phyloP scores from a whole-genome alignment of 2,888 invertebrate species.

The Xestia sexstrigata region DNA sequence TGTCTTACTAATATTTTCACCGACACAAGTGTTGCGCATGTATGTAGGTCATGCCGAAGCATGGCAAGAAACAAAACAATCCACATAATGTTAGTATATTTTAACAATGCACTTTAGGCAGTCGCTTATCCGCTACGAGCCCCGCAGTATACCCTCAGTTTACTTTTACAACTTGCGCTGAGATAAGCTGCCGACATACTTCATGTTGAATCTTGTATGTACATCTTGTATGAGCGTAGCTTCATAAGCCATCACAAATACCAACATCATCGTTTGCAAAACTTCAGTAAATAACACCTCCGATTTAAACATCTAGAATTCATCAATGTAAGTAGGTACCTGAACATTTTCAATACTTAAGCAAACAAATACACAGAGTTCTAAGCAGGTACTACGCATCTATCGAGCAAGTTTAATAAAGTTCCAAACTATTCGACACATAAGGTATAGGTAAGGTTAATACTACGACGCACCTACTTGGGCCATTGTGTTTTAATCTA shows the following conservation, averaged over 20 bases:
- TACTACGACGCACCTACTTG: constrained; percentile 68
- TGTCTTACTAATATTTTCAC: not conserved
- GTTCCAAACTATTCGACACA: constrained; percentile 54
- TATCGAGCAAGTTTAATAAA: constrained; percentile 54
- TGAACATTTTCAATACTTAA: constrained; percentile 13
- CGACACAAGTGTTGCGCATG: not conserved
- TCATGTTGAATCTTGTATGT: constrained; percentile 39
- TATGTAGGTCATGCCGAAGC: not conserved
- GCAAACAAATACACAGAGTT: constrained; percentile 18
- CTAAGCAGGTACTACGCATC: constrained; percentile 21
- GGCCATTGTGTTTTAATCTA: constrained; percentile 81
- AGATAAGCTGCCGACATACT: constrained; percentile 53
- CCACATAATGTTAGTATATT: constrained; percentile 40
- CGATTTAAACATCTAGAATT: constrained; percentile 14
- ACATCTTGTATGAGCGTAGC: not conserved
- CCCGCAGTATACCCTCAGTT: constrained; percentile 46
- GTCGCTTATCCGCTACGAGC: constrained; percentile 46
- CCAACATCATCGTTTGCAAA: not conserved
- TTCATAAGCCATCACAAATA: constrained; percentile 21
- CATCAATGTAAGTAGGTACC: constrained; percentile 4
- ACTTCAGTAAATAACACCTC: not conserved
- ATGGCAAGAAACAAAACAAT: constrained; percentile 30
- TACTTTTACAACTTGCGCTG: constrained; percentile 55
- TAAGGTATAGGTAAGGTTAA: constrained; percentile 64
- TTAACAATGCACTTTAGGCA: constrained; percentile 55